phyloP scores from a whole-genome alignment of 2,888 invertebrate species.

The Hetaerina titia region DNA sequence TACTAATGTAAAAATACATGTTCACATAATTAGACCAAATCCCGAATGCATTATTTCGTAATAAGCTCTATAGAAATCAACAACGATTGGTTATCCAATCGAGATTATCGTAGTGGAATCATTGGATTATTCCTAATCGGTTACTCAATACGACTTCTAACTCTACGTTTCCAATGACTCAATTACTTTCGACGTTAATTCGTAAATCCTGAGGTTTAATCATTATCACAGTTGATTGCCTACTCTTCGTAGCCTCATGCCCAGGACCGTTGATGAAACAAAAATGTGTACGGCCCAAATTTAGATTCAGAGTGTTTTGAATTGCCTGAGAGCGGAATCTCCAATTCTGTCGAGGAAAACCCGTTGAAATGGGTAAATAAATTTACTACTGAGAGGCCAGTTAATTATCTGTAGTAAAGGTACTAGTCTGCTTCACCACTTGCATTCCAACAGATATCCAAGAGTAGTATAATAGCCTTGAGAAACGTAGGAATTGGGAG shows the following conservation, averaged over 20 bases:
- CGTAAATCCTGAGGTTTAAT: not conserved
- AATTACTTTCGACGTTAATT: not conserved
- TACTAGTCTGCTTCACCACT: too few relatives aligned
- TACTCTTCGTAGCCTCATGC: not conserved
- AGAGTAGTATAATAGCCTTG: too few relatives aligned
- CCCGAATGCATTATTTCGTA: not conserved
- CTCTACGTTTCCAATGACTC: not conserved
- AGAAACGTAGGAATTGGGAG: too few relatives aligned
- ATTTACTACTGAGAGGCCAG: too few relatives aligned
- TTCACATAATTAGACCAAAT: not conserved
- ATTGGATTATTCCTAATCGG: not conserved
- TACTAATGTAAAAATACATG: not conserved
- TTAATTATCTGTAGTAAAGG: too few relatives aligned
- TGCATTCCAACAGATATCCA: too few relatives aligned
- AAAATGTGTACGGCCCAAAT: not conserved
- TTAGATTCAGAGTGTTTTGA: not conserved
- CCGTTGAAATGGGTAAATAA: too few relatives aligned
- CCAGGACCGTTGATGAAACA: not conserved
- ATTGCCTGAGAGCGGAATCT: too few relatives aligned
- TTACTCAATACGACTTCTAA: not conserved
- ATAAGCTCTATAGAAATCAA: not conserved
- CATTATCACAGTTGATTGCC: not conserved
- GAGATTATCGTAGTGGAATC: not conserved
- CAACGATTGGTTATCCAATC: not conserved
- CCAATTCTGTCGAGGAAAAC: too few relatives aligned